Percentiles rank a stretch among this genome's conserved stretches.
These are phyloP conservation scores for Bhutanitis thaidina DNA, from an alignment of 2,888 invertebrate species.

Conservation along the genomic window DNA sequence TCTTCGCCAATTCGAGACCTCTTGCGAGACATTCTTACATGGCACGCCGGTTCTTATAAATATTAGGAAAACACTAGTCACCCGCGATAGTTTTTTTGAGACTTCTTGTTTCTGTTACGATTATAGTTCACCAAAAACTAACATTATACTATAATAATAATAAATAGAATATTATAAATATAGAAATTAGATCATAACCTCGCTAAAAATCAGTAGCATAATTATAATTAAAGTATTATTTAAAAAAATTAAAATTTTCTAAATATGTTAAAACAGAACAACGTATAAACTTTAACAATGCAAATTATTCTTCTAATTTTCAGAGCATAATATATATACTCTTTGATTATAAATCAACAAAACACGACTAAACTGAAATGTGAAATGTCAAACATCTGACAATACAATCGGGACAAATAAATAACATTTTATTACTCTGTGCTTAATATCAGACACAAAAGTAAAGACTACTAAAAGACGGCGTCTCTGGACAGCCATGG, in stretches of 20 bases:
- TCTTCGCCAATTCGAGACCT: slow-evolving; percentile 50
- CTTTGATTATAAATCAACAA: slow-evolving; percentile 12
- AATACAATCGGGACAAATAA: slow-evolving; percentile 1
- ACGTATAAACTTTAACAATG: too few species aligned
- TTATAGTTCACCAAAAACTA: too few species aligned
- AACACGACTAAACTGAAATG: slow-evolving; percentile 15
- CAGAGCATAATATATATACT: slow-evolving; percentile 1
- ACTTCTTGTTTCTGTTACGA: too few species aligned
- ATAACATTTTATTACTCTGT: too few species aligned
- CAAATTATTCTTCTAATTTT: not conserved
- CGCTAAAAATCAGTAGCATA: not conserved
- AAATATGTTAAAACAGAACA: too few species aligned
- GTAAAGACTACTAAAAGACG: too few species aligned
- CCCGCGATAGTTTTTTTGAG: too few species aligned
- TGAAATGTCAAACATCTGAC: slow-evolving; percentile 14
- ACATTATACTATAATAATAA: too few species aligned
- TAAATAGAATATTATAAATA: not conserved
- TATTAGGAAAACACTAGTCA: not conserved
- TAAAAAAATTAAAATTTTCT: too few species aligned
- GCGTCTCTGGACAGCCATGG: too few species aligned
- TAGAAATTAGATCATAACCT: slow-evolving; percentile 14
- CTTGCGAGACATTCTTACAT: slow-evolving; percentile 74
- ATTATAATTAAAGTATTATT: too few species aligned
- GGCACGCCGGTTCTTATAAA: slow-evolving; percentile 29
- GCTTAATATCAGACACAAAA: too few species aligned